Conservation (phyloP, 2,113 vertebrate genomes). For the Bujurquina vittata region DNA sequence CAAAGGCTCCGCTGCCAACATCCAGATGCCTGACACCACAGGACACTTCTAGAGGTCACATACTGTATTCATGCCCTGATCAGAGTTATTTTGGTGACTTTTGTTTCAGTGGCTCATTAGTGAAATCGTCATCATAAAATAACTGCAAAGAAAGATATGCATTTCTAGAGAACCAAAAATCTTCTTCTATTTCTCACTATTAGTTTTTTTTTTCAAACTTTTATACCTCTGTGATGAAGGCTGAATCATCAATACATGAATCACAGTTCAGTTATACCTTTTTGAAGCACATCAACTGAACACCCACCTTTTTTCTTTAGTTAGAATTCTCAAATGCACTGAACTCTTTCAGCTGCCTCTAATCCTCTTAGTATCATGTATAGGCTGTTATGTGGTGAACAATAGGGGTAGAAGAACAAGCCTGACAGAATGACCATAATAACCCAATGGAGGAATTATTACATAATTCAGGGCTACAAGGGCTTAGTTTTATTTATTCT, state of each 20-base stretch:
- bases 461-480: neutral
- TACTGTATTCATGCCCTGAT: neutral
- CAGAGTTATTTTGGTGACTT: neutral
- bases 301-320: constrained; percentile 10
- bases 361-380: neutral
- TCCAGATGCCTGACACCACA: neutral
- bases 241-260: constrained; percentile 18
- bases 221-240: neutral
- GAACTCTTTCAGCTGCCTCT: neutral
- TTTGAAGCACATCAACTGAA: neutral
- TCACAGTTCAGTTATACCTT: neutral
- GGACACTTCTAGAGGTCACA: neutral
- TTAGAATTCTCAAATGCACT: neutral
- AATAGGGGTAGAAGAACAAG: neutral
- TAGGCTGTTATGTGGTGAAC: neutral
- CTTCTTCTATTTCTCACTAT: neutral
- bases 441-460: neutral
- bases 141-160: neutral
- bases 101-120: neutral
- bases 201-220: neutral
- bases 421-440: neutral
- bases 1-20: neutral
- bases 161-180: neutral
- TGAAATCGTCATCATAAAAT: neutral
- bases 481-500: neutral